Evolutionary conservation across 2,888 invertebrate genomes (phyloP).

Genomic region (Pheosia gnoma): DNA sequence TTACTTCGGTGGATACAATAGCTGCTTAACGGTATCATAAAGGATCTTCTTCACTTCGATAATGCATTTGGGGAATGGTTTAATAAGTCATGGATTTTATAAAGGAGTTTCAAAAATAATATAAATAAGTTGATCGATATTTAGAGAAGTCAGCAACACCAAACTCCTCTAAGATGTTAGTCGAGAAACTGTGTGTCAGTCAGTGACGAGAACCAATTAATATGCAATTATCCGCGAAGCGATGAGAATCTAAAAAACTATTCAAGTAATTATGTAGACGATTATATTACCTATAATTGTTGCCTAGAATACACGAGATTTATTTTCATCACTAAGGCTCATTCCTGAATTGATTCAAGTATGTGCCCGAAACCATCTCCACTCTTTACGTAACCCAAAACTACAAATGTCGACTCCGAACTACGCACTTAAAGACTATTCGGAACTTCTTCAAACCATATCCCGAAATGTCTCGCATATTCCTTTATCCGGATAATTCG

Average conservation of each 20-base stretch:
- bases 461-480: slow-evolving; percentile 29
- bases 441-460: slow-evolving; percentile 27
- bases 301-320: slow-evolving; percentile 4
- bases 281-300: slow-evolving; percentile 4
- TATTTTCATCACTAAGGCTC: neutral
- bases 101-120: no score
- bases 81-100: no score
- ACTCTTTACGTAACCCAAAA: slow-evolving; percentile 2
- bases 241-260: no score
- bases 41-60: neutral
- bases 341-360: neutral
- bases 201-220: no score
- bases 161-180: no score
- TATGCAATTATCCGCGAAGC: no score
- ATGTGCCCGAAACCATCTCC: neutral
- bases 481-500: slow-evolving; percentile 41
- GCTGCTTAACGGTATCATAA: neutral
- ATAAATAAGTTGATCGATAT: no score
- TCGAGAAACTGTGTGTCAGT: no score
- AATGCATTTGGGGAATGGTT: no score
- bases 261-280: neutral
- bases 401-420: neutral
- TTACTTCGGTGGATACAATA: neutral
- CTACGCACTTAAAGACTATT: slow-evolving; percentile 22
- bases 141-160: no score